Percentiles rank a stretch among this genome's conserved stretches.
phyloP scores from a whole-genome alignment of 2,888 invertebrate genomes.

The Chrysolina haemoptera region DNA sequence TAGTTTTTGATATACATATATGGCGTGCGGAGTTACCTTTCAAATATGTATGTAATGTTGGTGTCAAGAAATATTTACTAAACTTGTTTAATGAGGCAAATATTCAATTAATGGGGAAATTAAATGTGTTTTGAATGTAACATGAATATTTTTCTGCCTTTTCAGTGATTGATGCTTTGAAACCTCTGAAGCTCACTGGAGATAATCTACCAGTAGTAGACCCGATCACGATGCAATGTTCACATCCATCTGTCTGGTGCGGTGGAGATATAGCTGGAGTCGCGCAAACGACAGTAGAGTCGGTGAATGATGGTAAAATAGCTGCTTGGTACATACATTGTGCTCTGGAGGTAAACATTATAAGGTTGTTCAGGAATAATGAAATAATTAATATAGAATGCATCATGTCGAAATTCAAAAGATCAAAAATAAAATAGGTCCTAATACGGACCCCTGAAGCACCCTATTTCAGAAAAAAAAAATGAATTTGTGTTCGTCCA shows the following conservation, averaged over 20 bases:
- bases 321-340: conserved; percentile 97
- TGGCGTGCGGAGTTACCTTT: too few species aligned
- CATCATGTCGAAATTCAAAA: too few species aligned
- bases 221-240: conserved; percentile 83
- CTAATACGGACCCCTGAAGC: too few species aligned
- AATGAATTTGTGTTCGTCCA: too few species aligned
- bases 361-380: background rate
- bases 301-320: conserved; percentile 98
- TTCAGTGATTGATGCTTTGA: conserved; percentile 81
- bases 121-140: background rate
- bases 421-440: too few species aligned
- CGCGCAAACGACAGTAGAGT: conserved; percentile 97
- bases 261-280: conserved; percentile 96
- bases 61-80: too few species aligned
- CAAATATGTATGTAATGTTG: too few species aligned
- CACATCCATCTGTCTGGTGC: conserved; percentile 86
- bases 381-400: too few species aligned
- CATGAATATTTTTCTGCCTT: conserved; percentile 40
- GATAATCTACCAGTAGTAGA: conserved; percentile 89
- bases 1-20: too few species aligned
- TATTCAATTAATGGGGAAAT: too few species aligned
- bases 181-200: conserved; percentile 82
- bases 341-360: conserved; percentile 81
- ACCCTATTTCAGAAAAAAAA: too few species aligned
- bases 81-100: too few species aligned